Evolutionary conservation across 2,797 vertebrate genomes (phyloP).

Genomic region (Xenops minutus): DNA sequence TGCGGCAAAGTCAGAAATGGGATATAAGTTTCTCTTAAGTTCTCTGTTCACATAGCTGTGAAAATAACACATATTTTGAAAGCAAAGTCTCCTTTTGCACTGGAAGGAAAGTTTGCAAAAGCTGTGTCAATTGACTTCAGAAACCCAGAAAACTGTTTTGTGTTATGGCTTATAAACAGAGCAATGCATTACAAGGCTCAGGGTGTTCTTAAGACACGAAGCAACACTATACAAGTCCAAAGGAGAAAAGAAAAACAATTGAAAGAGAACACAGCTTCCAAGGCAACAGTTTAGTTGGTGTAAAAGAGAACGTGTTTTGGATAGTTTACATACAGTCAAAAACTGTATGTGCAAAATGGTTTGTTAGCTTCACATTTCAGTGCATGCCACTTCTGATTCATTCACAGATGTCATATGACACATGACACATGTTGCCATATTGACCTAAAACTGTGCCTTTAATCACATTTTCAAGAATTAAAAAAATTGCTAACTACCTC

Average conservation of each 20-base stretch:
- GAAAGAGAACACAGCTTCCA: neutral
- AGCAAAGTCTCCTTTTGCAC: neutral
- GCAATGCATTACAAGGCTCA: neutral
- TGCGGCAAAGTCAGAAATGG: neutral
- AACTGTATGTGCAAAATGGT: neutral
- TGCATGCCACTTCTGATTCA: accelerated
- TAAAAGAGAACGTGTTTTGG: neutral
- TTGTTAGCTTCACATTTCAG: neutral
- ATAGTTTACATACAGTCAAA: neutral
- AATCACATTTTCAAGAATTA: neutral
- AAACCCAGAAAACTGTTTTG: neutral
- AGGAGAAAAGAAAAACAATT: neutral
- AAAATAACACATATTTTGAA: neutral
- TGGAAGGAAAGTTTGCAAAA: slow-evolving; percentile 15
- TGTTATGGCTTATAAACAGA: neutral
- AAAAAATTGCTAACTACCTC: neutral
- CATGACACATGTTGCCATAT: neutral
- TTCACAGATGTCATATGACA: neutral
- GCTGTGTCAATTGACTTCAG: neutral
- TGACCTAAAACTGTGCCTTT: neutral
- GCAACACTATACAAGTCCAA: neutral
- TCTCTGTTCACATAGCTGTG: neutral
- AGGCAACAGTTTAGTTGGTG: neutral
- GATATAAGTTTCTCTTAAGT: neutral
- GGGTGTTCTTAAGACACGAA: neutral